These are phyloP conservation scores for Oreortyx pictus DNA, from an alignment of 2,797 vertebrate genomes.

Conservation along the genomic window DNA sequence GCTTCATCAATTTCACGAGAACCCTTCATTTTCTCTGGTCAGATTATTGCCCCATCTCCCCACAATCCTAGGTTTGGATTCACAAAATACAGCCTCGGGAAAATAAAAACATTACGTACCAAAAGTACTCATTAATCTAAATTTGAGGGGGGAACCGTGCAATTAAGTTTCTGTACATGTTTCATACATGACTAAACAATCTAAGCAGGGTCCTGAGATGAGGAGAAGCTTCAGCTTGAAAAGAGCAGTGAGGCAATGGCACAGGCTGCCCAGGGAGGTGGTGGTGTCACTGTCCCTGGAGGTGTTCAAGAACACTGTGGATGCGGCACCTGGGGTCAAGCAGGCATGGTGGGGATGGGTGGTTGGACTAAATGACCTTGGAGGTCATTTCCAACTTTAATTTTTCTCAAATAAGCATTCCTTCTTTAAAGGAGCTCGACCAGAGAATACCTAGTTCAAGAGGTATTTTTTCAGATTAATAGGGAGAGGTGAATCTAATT, in stretches of 20 bases:
- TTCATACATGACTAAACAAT: neutral
- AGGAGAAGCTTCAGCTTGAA: too few relatives aligned
- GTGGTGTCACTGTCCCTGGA: too few relatives aligned
- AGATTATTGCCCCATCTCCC: accelerated
- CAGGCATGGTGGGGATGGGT: too few relatives aligned
- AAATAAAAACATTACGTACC: neutral
- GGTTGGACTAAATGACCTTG: too few relatives aligned
- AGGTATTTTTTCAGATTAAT: neutral
- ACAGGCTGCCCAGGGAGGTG: too few relatives aligned
- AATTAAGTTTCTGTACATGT: neutral
- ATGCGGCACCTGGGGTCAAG: too few relatives aligned
- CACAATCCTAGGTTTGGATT: neutral
- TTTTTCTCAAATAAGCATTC: neutral
- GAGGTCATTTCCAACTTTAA: too few relatives aligned
- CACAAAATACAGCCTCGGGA: neutral
- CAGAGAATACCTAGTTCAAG: neutral
- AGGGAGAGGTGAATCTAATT: neutral
- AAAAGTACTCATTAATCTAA: neutral
- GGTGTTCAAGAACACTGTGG: too few relatives aligned
- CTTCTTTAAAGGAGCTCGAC: neutral
- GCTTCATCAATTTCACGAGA: neutral
- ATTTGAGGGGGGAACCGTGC: neutral
- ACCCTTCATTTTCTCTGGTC: neutral
- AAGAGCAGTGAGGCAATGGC: too few relatives aligned
- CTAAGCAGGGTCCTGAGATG: too few relatives aligned